Conservation (phyloP, 2,797 vertebrate species). For the Falco biarmicus region DNA sequence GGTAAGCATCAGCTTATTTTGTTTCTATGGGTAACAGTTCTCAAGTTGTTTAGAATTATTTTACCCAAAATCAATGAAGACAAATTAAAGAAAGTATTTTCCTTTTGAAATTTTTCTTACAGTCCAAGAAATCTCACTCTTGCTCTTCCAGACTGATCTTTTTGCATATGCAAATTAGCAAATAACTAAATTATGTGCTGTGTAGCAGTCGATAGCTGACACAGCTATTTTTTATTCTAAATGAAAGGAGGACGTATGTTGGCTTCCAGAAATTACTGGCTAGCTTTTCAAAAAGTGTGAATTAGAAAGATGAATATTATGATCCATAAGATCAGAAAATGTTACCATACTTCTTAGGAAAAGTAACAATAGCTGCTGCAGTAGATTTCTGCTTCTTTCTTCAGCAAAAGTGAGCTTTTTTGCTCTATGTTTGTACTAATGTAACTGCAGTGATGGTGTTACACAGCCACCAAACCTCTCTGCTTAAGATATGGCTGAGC, state of each 20-base stretch:
- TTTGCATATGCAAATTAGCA: neutral
- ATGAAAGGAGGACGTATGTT: neutral
- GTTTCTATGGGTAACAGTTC: neutral
- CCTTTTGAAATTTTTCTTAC: neutral
- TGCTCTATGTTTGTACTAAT: neutral
- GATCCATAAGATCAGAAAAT: neutral
- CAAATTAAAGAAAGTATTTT: neutral
- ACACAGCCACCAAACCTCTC: neutral
- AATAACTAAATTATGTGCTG: neutral
- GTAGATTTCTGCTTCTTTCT: neutral
- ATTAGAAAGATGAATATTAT: neutral
- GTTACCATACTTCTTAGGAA: neutral
- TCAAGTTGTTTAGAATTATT: neutral
- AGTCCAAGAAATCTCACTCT: neutral
- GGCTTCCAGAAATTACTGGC: neutral
- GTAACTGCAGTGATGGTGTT: neutral
- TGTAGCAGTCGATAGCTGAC: neutral
- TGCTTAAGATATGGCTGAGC: neutral
- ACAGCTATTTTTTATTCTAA: neutral
- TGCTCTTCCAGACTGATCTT: neutral
- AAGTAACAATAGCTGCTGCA: neutral
- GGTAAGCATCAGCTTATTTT: neutral
- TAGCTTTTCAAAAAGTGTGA: neutral
- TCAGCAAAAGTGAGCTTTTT: neutral
- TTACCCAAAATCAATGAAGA: neutral